phyloP scores from a whole-genome alignment of 2,797 vertebrate genomes.

The Danio jaintianensis region DNA sequence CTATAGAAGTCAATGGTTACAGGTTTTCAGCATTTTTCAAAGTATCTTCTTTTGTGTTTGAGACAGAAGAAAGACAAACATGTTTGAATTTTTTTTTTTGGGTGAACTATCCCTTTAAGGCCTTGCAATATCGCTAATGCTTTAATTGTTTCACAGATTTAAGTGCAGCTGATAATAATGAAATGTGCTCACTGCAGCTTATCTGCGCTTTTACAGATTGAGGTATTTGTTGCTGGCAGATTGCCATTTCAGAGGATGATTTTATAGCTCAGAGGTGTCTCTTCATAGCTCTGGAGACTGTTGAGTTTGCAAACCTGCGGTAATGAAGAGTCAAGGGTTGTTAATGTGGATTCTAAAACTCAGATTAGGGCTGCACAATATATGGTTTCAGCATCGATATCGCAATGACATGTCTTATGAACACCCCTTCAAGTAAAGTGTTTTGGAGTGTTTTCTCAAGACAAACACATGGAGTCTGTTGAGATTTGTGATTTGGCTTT shows the following conservation, averaged over 20 bases:
- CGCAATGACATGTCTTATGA: too few relatives aligned
- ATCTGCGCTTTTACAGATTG: not conserved
- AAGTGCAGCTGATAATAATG: conserved; percentile 4
- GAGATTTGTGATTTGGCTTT: not conserved
- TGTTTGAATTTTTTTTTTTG: too few relatives aligned
- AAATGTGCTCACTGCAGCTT: conserved; percentile 1
- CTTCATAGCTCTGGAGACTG: not conserved
- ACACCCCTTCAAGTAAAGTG: too few relatives aligned
- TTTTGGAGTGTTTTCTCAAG: too few relatives aligned
- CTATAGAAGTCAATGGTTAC: too few relatives aligned
- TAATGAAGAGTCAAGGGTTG: too few relatives aligned
- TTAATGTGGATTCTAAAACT: too few relatives aligned
- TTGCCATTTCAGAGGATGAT: not conserved
- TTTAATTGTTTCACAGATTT: not conserved
- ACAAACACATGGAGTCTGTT: not conserved
- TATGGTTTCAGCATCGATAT: too few relatives aligned
- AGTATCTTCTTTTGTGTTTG: too few relatives aligned
- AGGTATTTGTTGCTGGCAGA: not conserved
- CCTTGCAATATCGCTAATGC: not conserved
- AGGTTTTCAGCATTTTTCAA: too few relatives aligned
- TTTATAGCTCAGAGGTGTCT: not conserved
- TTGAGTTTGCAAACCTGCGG: not conserved
- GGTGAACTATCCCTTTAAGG: not conserved
- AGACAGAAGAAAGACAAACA: too few relatives aligned
- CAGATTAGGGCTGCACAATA: too few relatives aligned